Evolutionary conservation across 2,797 vertebrate genomes (phyloP).

Genomic region (Oceanodroma leucorhoa): DNA sequence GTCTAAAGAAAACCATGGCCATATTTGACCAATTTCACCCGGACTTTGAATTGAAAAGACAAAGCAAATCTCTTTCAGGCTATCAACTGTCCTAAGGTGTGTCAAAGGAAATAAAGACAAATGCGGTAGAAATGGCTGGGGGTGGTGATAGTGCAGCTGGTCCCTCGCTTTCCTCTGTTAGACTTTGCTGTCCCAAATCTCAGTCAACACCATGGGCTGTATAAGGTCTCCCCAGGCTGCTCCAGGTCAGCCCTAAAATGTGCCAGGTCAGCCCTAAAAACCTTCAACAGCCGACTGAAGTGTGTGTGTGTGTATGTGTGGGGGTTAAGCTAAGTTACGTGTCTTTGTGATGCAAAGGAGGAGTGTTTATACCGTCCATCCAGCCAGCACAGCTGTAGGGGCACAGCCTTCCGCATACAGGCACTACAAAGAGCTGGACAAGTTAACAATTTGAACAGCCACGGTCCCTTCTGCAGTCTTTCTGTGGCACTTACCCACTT

Average conservation of each 20-base stretch:
- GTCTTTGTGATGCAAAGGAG: neutral
- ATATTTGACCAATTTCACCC: neutral
- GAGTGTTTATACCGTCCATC: neutral
- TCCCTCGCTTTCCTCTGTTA: neutral
- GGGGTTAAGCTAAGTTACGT: neutral
- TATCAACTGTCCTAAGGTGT: neutral
- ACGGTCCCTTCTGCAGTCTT: rapidly evolving
- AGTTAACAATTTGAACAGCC: neutral
- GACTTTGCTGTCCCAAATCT: neutral
- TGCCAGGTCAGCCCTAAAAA: neutral
- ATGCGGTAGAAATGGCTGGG: neutral
- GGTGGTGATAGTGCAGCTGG: neutral
- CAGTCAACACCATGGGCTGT: neutral
- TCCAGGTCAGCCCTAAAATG: neutral
- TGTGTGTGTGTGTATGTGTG: neutral
- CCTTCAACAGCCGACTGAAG: neutral
- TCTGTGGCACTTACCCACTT: neutral
- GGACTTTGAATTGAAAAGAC: neutral
- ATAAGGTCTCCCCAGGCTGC: neutral
- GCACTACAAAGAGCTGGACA: neutral
- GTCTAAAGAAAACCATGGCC: neutral
- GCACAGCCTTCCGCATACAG: neutral
- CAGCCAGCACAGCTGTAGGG: neutral
- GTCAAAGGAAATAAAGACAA: neutral
- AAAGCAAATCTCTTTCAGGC: neutral